Conservation (phyloP, 2,797 vertebrate species). For the Potorous gilbertii region DNA sequence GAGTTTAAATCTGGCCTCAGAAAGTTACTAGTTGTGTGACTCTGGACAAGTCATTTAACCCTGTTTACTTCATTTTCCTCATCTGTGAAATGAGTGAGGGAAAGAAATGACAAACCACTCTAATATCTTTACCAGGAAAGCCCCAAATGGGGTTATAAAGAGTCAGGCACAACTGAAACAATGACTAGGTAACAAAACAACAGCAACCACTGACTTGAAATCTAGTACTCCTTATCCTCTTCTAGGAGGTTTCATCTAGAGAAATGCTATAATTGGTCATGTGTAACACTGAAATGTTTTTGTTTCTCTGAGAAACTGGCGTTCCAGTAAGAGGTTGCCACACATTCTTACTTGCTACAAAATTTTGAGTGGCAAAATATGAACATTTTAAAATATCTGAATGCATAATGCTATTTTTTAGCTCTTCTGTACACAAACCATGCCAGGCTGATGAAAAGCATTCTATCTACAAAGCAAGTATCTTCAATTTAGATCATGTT, state of each 20-base stretch:
- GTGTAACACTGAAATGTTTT: conserved; percentile 28
- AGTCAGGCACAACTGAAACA: background rate
- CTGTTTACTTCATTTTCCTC: background rate
- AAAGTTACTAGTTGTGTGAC: background rate
- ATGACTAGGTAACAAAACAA: background rate
- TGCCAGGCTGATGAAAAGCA: background rate
- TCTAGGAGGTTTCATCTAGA: background rate
- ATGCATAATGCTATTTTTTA: conserved; percentile 11
- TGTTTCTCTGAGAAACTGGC: conserved; percentile 32
- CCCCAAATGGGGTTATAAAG: background rate
- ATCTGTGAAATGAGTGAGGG: background rate
- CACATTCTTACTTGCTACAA: conserved; percentile 7
- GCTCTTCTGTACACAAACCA: background rate
- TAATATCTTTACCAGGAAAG: background rate
- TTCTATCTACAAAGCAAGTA: background rate
- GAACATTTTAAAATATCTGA: conserved; percentile 47
- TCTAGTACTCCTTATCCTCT: background rate
- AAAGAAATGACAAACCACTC: background rate
- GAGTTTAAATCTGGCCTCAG: background rate
- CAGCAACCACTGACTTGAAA: background rate
- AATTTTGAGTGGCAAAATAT: conserved; percentile 41
- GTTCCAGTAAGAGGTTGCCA: conserved; percentile 4
- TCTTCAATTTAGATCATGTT: background rate
- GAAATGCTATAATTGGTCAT: background rate
- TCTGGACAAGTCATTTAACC: background rate